phyloP scores from a whole-genome alignment of 1,140 invertebrate genomes.

The Zaprionus kolodkinae region DNA sequence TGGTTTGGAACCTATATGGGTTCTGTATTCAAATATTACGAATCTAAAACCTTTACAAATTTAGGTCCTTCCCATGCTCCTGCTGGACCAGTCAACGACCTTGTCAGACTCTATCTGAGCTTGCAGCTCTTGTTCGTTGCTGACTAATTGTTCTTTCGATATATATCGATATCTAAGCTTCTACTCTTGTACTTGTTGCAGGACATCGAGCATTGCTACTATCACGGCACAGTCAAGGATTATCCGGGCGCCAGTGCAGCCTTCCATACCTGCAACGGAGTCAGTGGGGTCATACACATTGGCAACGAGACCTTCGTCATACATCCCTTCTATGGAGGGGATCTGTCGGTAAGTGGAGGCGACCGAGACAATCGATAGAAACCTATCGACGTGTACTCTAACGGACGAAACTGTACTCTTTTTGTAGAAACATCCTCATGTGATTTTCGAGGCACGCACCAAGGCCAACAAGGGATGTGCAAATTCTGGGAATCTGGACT shows the following conservation, averaged over 20 bases:
- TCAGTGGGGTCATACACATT: constrained; percentile 97
- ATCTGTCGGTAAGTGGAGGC: constrained; percentile 92
- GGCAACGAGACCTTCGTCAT: constrained; percentile 99
- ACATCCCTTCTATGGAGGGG: constrained; percentile 97
- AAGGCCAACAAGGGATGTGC: constrained; percentile 95
- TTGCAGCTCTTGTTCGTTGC: too few species aligned
- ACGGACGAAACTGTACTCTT: not conserved
- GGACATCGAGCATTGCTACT: constrained; percentile 98
- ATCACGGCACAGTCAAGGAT: constrained; percentile 97
- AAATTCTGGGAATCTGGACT: constrained; percentile 90
- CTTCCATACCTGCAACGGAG: constrained; percentile 98
- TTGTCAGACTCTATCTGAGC: too few species aligned
- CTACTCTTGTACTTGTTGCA: constrained; percentile 72
- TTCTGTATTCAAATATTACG: too few species aligned
- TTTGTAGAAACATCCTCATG: constrained; percentile 97
- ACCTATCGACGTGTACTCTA: too few species aligned
- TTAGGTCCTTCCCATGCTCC: too few species aligned
- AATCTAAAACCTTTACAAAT: too few species aligned
- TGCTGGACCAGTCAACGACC: too few species aligned
- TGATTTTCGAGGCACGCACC: constrained; percentile 96
- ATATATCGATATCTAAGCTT: not conserved
- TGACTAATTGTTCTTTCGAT: too few species aligned
- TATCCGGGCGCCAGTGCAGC: constrained; percentile 98
- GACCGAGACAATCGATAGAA: not conserved
- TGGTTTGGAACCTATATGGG: too few species aligned